Evolutionary conservation across 2,888 invertebrate genomes (phyloP).

Genomic region (Acholoe squamosa): DNA sequence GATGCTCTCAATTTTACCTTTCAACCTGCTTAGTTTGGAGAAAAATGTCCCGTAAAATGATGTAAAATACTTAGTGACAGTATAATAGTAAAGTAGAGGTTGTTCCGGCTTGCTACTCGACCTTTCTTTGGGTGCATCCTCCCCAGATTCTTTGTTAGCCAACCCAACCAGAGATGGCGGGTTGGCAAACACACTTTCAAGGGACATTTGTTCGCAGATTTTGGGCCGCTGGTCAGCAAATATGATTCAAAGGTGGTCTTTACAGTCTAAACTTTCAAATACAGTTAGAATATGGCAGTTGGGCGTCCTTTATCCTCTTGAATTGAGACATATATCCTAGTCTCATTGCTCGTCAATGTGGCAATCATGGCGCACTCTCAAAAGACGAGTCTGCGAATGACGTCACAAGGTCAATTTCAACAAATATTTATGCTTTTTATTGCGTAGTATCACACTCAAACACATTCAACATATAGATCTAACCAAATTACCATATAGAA

Average conservation of each 20-base stretch:
- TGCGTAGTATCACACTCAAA: too few species aligned
- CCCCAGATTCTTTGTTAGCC: conserved; percentile 72
- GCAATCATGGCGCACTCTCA: conserved; percentile 65
- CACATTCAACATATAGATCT: neutral
- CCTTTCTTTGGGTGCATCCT: conserved; percentile 75
- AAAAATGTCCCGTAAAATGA: conserved; percentile 64
- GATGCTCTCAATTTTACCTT: conserved; percentile 64
- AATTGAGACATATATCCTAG: conserved; percentile 65
- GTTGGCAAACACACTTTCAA: conserved; percentile 76
- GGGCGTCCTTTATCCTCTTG: conserved; percentile 67
- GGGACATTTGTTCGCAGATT: conserved; percentile 73
- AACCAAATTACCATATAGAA: neutral
- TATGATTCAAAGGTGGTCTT: conserved; percentile 65
- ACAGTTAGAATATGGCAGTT: conserved; percentile 63
- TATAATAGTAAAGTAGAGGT: conserved; percentile 64
- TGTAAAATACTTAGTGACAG: conserved; percentile 66
- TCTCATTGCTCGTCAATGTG: conserved; percentile 61
- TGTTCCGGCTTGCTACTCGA: conserved; percentile 71
- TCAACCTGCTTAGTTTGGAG: conserved; percentile 60
- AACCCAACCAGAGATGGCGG: conserved; percentile 70
- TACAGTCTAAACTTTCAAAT: conserved; percentile 67
- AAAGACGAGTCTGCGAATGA: conserved; percentile 28
- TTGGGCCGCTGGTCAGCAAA: conserved; percentile 64
- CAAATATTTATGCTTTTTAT: neutral
- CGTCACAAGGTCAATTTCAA: conserved; percentile 47